These are phyloP conservation scores for Hypocryptadius cinnamomeus DNA, from an alignment of 2,113 vertebrate genomes.

Conservation along the genomic window DNA sequence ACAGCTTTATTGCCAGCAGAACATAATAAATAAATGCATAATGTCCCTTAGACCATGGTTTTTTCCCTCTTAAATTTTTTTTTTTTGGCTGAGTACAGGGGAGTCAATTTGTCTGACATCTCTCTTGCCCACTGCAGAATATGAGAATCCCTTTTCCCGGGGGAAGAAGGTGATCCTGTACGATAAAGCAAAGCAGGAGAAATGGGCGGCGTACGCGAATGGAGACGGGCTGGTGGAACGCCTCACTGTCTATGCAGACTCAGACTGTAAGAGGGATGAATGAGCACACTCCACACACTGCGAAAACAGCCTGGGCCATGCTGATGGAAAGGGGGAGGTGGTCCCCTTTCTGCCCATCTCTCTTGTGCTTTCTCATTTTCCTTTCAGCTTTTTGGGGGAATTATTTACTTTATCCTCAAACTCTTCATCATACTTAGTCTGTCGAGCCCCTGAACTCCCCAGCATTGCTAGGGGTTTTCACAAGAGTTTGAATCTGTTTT, in stretches of 20 bases:
- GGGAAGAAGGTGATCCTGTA: slow-evolving; percentile 77
- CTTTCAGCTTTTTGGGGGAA: not conserved
- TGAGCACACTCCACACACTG: not conserved
- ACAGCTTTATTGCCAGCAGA: not conserved
- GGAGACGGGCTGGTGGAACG: slow-evolving; percentile 73
- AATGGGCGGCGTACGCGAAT: slow-evolving; percentile 72
- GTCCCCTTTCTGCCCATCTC: not conserved
- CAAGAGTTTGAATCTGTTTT: not conserved
- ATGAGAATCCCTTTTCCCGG: slow-evolving; percentile 73
- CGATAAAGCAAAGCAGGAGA: slow-evolving; percentile 77
- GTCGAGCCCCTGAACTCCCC: not conserved
- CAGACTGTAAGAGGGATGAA: slow-evolving; percentile 70
- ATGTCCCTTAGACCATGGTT: not conserved
- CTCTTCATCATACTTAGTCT: accelerated
- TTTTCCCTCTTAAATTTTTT: not conserved
- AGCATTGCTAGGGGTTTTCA: not conserved
- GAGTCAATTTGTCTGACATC: not conserved
- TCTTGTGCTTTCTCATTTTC: not conserved
- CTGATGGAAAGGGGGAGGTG: not conserved
- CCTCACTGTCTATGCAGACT: slow-evolving; percentile 74
- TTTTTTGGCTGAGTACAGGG: not conserved
- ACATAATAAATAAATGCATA: accelerated
- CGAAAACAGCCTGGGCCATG: not conserved
- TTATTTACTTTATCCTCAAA: not conserved
- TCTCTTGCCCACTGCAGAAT: slow-evolving; percentile 64